phyloP scores from a whole-genome alignment of 1,140 invertebrate genomes.

The Orchesella cincta region DNA sequence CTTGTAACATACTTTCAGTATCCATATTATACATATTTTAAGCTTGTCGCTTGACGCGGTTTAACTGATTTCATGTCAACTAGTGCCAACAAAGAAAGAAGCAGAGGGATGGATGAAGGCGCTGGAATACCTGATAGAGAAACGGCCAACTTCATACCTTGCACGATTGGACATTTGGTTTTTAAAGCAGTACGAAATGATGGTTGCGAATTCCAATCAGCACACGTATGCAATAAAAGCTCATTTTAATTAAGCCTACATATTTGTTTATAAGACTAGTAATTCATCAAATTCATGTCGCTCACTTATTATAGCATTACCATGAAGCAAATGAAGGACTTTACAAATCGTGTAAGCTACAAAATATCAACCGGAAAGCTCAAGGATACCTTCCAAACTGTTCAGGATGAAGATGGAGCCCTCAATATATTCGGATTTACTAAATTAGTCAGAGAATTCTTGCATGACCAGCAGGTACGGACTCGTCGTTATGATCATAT shows the following conservation, averaged over 20 bases:
- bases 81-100: constrained; percentile 32
- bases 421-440: constrained; percentile 91
- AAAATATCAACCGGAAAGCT: constrained; percentile 84
- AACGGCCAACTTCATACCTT: constrained; percentile 31
- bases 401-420: constrained; percentile 72
- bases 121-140: constrained; percentile 30
- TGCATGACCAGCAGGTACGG: constrained; percentile 36
- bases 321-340: constrained; percentile 86
- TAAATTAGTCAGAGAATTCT: constrained; percentile 58
- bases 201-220: not conserved
- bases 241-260: constrained; percentile 9
- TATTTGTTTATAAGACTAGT: too few species aligned
- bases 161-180: constrained; percentile 36
- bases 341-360: constrained; percentile 83
- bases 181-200: constrained; percentile 33
- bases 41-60: too few species aligned
- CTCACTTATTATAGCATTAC: constrained; percentile 71
- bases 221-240: not conserved
- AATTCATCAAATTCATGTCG: not conserved
- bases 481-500: not conserved
- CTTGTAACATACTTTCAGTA: constrained; percentile 64
- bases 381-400: constrained; percentile 79
- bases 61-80: too few species aligned
- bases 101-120: constrained; percentile 36
- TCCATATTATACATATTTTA: too few species aligned